phyloP scores from a whole-genome alignment of 2,113 vertebrate species.

The Herpailurus yagouaroundi region DNA sequence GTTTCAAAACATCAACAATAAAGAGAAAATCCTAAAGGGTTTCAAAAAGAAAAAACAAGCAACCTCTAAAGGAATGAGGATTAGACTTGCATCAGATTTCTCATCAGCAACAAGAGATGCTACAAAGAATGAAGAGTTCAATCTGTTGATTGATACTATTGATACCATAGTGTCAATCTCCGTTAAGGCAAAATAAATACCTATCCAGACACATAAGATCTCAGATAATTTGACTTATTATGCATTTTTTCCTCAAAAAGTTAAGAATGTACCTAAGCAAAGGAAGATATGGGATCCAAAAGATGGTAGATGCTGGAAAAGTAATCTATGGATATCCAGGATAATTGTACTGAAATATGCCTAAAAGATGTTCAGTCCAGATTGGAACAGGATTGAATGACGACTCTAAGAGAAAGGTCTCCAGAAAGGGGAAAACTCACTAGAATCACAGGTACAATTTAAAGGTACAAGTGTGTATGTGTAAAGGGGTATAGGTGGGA shows the following conservation, averaged over 20 bases:
- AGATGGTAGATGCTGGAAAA: not conserved
- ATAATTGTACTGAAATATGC: not conserved
- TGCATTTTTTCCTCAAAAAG: not conserved
- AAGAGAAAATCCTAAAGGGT: not conserved
- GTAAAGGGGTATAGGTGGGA: not conserved
- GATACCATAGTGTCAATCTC: not conserved
- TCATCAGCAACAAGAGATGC: not conserved
- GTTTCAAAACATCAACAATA: not conserved
- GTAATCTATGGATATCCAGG: not conserved
- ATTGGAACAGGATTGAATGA: not conserved
- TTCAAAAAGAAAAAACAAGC: not conserved
- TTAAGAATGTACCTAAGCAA: not conserved
- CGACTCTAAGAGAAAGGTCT: not conserved
- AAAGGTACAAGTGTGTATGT: not conserved
- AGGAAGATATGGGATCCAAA: not conserved
- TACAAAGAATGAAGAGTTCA: not conserved
- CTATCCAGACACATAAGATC: not conserved
- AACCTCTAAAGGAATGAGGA: not conserved
- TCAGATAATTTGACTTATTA: not conserved
- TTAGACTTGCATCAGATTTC: not conserved
- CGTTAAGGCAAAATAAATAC: not conserved
- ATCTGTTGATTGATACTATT: too few relatives aligned
- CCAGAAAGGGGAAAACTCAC: not conserved
- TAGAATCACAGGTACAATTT: not conserved
- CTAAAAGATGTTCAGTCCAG: not conserved